Base-by-base conservation (phyloP, 1,140 invertebrate species). In the Galleria mellonella region DNA sequence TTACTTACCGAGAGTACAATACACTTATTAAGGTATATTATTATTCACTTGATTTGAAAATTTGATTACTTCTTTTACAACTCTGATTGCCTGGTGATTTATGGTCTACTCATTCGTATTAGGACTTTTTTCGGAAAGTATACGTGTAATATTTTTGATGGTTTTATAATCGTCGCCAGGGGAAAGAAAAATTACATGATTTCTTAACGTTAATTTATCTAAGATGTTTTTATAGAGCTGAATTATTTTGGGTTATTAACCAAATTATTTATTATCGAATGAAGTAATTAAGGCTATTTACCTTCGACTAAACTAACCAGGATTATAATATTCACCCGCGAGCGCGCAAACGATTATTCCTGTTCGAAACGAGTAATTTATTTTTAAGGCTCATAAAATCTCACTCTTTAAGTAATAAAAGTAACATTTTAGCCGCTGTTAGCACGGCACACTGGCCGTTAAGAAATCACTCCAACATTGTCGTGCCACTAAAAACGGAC, bases 371-470 rank as follows among this genome's bases (percentile, higher is more conserved):
- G 51, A 71, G 72, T 79, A 79, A 85, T 83, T 82, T 82, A 83
- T 77, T 82, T 81, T 83, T 68, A 83, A 82, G 65, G 78, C 75
- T 73, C 78, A 58, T 85, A 85, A 85, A 85, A 72, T 79, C 72
- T 77, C 79, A 83, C 76, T 83, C 71, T 78, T 83, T 63, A 57
- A 74, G 71, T 62, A 69, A 70, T 83, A 83, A 85, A 83, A 74
- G 70, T 77, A 83, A 83, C 77, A 83, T 85, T 82, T 83, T 75
- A 82, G 66, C 66, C 58, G 69, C 78, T 70, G 74, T 58, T 60
- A 67, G 67, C 72, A 60, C 60, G 65, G 65, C 37, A 59, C 58
- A 51, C 40, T 62, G 58, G 56, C 58, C 57, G 59, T 74, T 76
- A 51, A 72, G 63, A 69, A 73, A 72, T 78, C 76, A 76, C 76